Evolutionary conservation across 2,888 invertebrate genomes (phyloP), one percentile per base, ranked within the genome.

Genomic region (Drosophila mimica): DNA sequence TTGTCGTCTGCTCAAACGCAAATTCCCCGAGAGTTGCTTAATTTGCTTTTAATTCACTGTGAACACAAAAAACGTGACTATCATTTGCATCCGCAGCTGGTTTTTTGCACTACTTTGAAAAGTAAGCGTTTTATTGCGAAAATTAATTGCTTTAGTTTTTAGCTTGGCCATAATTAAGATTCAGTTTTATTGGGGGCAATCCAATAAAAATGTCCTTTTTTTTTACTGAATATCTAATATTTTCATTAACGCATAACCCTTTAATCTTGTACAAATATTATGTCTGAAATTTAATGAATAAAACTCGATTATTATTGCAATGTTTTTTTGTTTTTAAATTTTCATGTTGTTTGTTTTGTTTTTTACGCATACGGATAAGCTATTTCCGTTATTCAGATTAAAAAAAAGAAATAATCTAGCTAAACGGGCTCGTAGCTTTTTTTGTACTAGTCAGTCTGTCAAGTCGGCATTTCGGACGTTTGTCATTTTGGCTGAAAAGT

Each of bases 401-500:
- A 13, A 54, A 8, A 28, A 17, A 5, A 7, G 9, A 31, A 48
- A 54, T 15, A 25, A 34, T 31, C 57, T 51, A 53, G 49, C 51
- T 64, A 61, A 64, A 73, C 63, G 58, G 40, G 31, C 36, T 48
- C 48, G 28, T 58, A 2, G 54, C 20, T 57, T 33, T 53, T 65
- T 48, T 64, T 61, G 63, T 58, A 46, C 36, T 58, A 58, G 63
- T 38, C 60, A 20, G 70, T 43, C 54, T 34, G 70, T 57, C 56
- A 63, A 54, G 69, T 48, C 51, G 30, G 62, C 38, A 62, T 58
- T 71, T 58, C 49, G 66, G 74, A 73, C 79, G 74, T 77, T 83
- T 85, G 79, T 79, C 87, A 84, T 84, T 85, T 79, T 76, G 43
- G 70, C 67, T 84, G 72, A 84, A 84, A 82, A 74, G 81, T 87